A percentile compares a stretch with the other conserved stretches of the same genome.
These are phyloP conservation scores for Staurois parvus DNA, from an alignment of 2,797 vertebrate species.

Conservation along the genomic window DNA sequence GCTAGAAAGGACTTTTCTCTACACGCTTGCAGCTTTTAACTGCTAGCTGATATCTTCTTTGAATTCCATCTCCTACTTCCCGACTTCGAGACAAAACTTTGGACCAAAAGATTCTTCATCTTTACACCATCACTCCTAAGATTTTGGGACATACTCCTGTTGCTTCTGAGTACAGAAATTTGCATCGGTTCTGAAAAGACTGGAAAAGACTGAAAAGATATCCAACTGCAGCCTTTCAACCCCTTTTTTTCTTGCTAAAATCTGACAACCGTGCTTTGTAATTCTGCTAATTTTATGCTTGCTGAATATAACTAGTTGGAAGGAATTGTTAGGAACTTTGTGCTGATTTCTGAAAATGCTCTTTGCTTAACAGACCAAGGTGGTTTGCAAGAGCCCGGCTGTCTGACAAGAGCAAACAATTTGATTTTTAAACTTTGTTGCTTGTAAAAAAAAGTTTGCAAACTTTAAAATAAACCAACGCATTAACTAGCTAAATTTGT, in stretches of 20 bases:
- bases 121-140: background rate
- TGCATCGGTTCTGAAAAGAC: conserved; percentile 30
- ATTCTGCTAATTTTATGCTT: background rate
- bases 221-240: conserved; percentile 12
- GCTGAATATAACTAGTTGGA: background rate
- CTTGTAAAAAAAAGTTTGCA: background rate
- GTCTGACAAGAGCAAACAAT: no score
- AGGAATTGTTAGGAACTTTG: background rate
- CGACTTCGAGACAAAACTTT: background rate
- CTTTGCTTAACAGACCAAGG: conserved; percentile 14
- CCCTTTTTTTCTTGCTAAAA: conserved; percentile 8
- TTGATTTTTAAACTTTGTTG: background rate
- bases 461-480: no score
- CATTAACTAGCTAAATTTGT: background rate
- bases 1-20: conserved; percentile 61
- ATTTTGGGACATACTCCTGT: background rate
- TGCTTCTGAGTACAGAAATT: no score
- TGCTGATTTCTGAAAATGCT: conserved; percentile 27
- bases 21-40: conserved; percentile 27
- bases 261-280: conserved; percentile 3
- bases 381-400: background rate
- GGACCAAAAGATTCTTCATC: background rate
- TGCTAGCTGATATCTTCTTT: no score
- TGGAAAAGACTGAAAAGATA: conserved; percentile 57
- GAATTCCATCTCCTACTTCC: background rate